Evolutionary conservation across 2,113 vertebrate species (phyloP), one percentile per base, ranked within the genome.

Genomic region (Eonycteris spelaea): DNA sequence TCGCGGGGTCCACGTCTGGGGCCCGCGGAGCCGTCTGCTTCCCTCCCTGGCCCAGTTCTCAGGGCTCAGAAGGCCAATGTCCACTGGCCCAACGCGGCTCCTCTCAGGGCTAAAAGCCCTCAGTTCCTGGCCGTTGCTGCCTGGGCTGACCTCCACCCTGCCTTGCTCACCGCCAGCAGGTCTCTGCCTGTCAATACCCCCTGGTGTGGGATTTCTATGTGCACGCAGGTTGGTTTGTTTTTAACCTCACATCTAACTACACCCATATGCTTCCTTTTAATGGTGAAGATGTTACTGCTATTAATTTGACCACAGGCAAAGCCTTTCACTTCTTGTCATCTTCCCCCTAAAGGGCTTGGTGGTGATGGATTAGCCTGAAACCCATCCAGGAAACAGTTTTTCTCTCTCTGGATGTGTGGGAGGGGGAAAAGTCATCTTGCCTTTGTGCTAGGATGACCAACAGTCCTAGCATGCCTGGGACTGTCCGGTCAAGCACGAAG

Each of bases 1-100:
- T 0, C 0, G 0, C 43, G 0, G 0, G 43, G 30, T 10, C 14
- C 2, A 0, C 1, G 1, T 6, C 55, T 55, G 53, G 28, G 11
- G 14, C 7, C 57, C 6, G 0, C 40, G 21, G 45, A 10, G 2
- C 1, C 33, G 15, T 30, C 2, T 4, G 2, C 57, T 33, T 38
- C 65, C 16, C 26, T 45, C 40, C 8, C 21, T 9, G 3, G 0
- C 4, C 61, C 13, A 38, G 18, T 6, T 40, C 77, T 21, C 9
- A 2, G 6, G 33, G 21, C 19, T 10, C 15, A 19, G 26, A 38
- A 51, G 33, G n/a, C 33, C 71, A 0, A 0, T 18, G 40, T 18
- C 40, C 5, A 9, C 59, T 35, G 45, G 18, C 18, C 57, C 45
- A 13, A 1, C 0, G 3, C 4, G 4, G 48, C 53, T 14, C 19